These are phyloP conservation scores for Drosophila ohnishii DNA, from an alignment of 1,140 invertebrate genomes.

Conservation along the genomic window DNA sequence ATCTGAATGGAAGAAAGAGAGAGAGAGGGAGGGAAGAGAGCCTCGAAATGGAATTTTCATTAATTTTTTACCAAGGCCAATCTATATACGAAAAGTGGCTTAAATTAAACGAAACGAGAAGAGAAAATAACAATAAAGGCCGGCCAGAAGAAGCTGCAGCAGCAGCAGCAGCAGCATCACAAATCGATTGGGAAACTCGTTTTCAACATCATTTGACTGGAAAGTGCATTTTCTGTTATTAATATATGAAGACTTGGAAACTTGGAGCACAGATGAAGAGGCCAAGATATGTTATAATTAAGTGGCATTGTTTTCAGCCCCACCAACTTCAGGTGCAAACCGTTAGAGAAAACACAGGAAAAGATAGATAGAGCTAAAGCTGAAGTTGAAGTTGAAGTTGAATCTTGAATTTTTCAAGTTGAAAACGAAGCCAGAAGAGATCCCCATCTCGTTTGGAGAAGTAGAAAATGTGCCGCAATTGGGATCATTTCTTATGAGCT, in stretches of 20 bases:
- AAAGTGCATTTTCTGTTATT: constrained; percentile 52
- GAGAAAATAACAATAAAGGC: constrained; percentile 41
- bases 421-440: constrained; percentile 12
- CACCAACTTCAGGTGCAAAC: constrained; percentile 18
- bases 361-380: background rate
- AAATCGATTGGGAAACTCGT: constrained; percentile 51
- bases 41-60: constrained; percentile 24
- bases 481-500: constrained; percentile 34
- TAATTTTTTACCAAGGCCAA: constrained; percentile 15
- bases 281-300: constrained; percentile 42
- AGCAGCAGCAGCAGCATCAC: constrained; percentile 22
- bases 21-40: background rate
- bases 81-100: constrained; percentile 49
- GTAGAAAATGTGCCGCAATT: constrained; percentile 31
- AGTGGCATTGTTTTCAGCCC: constrained; percentile 44
- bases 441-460: constrained; percentile 18
- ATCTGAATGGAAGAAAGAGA: constrained; percentile 13
- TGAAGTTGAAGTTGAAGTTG: background rate
- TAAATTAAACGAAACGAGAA: constrained; percentile 58
- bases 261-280: constrained; percentile 15
- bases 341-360: constrained; percentile 42
- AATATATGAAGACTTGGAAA: constrained; percentile 25
- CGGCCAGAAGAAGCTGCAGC: constrained; percentile 5
- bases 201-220: constrained; percentile 50
- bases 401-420: constrained; percentile 6